Base-by-base conservation (phyloP, 2,888 invertebrate species). In the Abrostola tripartita region DNA sequence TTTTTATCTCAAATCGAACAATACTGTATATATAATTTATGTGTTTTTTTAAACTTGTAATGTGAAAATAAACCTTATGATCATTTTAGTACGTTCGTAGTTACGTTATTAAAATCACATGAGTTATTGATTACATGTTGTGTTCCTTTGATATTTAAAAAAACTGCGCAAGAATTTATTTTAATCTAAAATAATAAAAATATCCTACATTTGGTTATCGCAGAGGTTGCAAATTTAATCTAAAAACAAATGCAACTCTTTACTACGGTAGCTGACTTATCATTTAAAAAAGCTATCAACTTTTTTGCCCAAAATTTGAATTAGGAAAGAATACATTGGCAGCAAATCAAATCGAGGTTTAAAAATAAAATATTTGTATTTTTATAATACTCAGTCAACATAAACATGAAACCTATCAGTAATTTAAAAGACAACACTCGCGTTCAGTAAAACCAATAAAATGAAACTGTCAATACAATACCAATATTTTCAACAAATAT, bases 341-440 rank as follows among this genome's bases (percentile, higher is more conserved):
- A 47, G 14, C 44, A 24, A 47, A 47, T 47, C 14, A 14, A 7
- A 47, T 24, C 42, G 1, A 35, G 9, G 11, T 52, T 55, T 59
- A 49, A 8, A 49, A 41, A 61, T 40, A 8, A 41, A 53, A 40
- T 24, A 47, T 24, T 14, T 10, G 8, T 60, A 9, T 59, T 42
- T 14, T 8, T 12, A 38, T 24, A 37, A 41, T 24, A 62, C 36
- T 37, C 41, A 37, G 14, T 10, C 40, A 35, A 52, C 40, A 37
- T 55, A 70, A 70, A 70, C 50, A 59, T 65, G 52, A 65, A 63
- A 56, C 49, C 6, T 70, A 59, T 56, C 65, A 49, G 51, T 70
- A 57, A 52, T 61, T 56, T 69, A 69, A 69, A 50, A 56, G 52
- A 55, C 55, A 44, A 59, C 52, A 69, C 52, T 56, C 38, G 14